These are phyloP conservation scores for Strongylocentrotus purpuratus DNA, from an alignment of 35 echinoderm and acorn worm genomes.

Conservation along the genomic window DNA sequence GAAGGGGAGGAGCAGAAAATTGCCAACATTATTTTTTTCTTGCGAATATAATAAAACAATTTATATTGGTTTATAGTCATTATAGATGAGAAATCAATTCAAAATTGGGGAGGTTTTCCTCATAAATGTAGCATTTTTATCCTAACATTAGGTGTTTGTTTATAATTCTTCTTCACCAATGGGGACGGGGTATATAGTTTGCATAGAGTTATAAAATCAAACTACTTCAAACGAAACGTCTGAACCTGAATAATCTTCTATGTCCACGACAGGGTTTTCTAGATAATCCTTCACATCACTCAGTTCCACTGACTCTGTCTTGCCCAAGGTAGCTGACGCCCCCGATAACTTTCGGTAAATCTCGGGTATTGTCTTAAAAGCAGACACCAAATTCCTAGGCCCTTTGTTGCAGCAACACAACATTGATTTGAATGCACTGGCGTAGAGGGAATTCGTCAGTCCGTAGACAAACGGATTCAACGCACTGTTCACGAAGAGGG, in stretches of 20 bases:
- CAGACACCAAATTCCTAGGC: background rate
- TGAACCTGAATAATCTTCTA: background rate
- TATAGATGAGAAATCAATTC: too few species aligned
- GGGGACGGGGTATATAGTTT: too few species aligned
- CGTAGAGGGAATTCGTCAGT: background rate
- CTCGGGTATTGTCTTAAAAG: background rate
- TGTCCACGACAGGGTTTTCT: background rate
- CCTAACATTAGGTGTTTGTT: too few species aligned
- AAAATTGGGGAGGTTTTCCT: too few species aligned
- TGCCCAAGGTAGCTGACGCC: background rate
- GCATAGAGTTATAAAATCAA: too few species aligned
- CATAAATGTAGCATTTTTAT: too few species aligned
- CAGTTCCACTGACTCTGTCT: background rate
- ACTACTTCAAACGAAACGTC: background rate
- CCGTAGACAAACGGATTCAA: slow-evolving; percentile 14
- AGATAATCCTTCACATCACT: background rate
- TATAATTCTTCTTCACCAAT: too few species aligned
- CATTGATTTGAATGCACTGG: background rate
- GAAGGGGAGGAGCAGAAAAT: too few species aligned
- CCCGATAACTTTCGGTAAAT: background rate
- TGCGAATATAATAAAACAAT: too few species aligned
- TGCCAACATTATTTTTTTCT: too few species aligned
- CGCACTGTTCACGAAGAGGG: slow-evolving; percentile 19
- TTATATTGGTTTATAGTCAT: too few species aligned
- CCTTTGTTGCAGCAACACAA: background rate